These are phyloP conservation scores for Neelides folsomi DNA, from an alignment of 2,888 invertebrate genomes.

Conservation along the genomic window DNA sequence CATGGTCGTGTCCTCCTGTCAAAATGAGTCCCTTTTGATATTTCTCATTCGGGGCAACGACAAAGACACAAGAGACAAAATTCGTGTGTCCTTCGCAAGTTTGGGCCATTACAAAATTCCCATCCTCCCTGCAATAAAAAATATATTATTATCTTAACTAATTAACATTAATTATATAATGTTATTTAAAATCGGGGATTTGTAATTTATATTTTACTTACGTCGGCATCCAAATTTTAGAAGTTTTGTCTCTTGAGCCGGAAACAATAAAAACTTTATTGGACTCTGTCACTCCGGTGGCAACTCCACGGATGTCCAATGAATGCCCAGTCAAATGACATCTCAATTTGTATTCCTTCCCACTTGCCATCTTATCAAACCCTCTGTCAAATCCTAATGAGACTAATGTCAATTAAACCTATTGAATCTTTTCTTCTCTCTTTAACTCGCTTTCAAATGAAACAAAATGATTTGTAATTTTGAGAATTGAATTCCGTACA, in stretches of 20 bases:
- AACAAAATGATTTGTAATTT: no score
- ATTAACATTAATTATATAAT: background rate
- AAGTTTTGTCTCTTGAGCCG: slow-evolving; percentile 75
- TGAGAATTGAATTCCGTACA: no score
- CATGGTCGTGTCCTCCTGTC: slow-evolving; percentile 79
- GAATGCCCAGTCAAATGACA: slow-evolving; percentile 65
- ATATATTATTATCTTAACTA: background rate
- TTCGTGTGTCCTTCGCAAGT: slow-evolving; percentile 68
- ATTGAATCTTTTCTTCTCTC: no score
- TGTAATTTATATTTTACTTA: slow-evolving; percentile 15
- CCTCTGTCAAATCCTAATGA: no score
- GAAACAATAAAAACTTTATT: slow-evolving; percentile 64
- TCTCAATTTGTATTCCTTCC: slow-evolving; percentile 56
- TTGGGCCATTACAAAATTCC: slow-evolving; percentile 42
- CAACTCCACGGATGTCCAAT: slow-evolving; percentile 69
- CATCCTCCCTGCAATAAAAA: slow-evolving; percentile 15
- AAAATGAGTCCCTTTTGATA: slow-evolving; percentile 65
- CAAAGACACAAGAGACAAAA: slow-evolving; percentile 70
- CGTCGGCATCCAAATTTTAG: slow-evolving; percentile 70
- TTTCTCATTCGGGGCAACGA: slow-evolving; percentile 53
- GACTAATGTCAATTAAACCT: no score
- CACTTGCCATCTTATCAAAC: background rate
- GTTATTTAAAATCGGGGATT: slow-evolving; percentile 1
- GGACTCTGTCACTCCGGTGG: slow-evolving; percentile 35
- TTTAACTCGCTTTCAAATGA: no score